Evolutionary conservation across 2,888 invertebrate species (phyloP), one percentile per base, ranked within the genome.

Genomic region (Sphaeridia pumilis): DNA sequence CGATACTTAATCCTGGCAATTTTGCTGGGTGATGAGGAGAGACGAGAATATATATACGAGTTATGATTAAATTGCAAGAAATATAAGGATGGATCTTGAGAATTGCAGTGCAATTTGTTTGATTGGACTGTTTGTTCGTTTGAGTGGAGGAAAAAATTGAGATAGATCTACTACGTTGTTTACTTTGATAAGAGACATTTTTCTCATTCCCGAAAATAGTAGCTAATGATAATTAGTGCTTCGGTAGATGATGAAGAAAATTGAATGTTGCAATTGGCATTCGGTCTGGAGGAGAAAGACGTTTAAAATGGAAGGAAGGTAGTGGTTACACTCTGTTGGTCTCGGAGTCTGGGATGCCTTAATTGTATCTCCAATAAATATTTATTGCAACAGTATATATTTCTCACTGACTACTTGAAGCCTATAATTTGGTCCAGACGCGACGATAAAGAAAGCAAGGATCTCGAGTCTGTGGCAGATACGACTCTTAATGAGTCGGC

Each of bases 301-400:
- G 55, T 47, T 51, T 56, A 57, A 63, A 64, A 64, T 64, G 61
- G 63, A 59, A 61, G 57, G 42, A 35, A 46, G 52, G 50, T n/a
- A n/a, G n/a, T n/a, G n/a, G n/a, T n/a, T n/a, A n/a, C n/a, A n/a
- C n/a, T n/a, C n/a, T n/a, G n/a, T n/a, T n/a, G n/a, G n/a, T n/a
- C n/a, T n/a, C n/a, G n/a, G n/a, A n/a, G n/a, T n/a, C n/a, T 58
- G 60, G 58, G 58, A 61, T 60, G 55, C 60, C 60, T 63, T 65
- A 65, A 65, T 65, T 63, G 65, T 65, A 63, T 58, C 61, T 52
- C 59, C 65, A 65, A 65, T 65, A 65, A 65, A 65, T 65, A 65
- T 65, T 65, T 65, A 65, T 64, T 59, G 59, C 62, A 58, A 57
- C 56, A 57, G 58, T 63, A 57, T 60, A 60, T 59, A 38, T 38